A percentile compares a stretch with the other conserved stretches of the same genome.
Conservation (phyloP, 2,113 vertebrate species). For the Microcebus ravelobensis region DNA sequence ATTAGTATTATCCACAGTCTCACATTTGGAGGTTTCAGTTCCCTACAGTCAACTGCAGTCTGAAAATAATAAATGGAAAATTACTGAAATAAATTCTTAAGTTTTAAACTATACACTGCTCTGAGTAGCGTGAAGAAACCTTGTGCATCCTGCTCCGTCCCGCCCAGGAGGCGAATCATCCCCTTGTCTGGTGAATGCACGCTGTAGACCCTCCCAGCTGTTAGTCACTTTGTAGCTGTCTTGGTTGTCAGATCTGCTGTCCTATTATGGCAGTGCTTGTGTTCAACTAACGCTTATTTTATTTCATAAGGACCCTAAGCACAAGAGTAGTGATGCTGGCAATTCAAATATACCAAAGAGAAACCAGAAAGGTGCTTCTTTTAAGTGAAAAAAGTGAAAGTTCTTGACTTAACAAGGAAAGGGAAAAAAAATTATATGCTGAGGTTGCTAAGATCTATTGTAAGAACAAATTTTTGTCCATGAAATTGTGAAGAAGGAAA, state of each 20-base stretch:
- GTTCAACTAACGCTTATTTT: neutral
- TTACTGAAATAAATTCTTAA: neutral
- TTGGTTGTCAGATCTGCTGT: neutral
- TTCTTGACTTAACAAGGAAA: neutral
- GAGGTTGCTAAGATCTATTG: neutral
- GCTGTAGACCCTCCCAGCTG: neutral
- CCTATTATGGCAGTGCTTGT: neutral
- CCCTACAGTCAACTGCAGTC: neutral
- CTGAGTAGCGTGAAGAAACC: neutral
- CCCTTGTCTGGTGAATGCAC: neutral
- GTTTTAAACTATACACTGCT: neutral
- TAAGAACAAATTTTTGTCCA: neutral
- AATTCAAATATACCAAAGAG: neutral
- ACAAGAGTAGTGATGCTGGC: neutral
- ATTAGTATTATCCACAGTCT: neutral
- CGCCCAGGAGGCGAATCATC: neutral
- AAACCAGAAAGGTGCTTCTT: neutral
- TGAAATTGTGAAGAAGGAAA: neutral
- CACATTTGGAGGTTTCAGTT: neutral
- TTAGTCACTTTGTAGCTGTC: neutral
- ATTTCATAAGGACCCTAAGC: neutral
- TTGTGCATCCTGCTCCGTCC: neutral
- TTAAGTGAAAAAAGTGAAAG: neutral
- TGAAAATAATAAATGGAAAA: neutral
- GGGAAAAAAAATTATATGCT: neutral